phyloP scores from a whole-genome alignment of 2,113 vertebrate genomes.

The Silurus glanis region DNA sequence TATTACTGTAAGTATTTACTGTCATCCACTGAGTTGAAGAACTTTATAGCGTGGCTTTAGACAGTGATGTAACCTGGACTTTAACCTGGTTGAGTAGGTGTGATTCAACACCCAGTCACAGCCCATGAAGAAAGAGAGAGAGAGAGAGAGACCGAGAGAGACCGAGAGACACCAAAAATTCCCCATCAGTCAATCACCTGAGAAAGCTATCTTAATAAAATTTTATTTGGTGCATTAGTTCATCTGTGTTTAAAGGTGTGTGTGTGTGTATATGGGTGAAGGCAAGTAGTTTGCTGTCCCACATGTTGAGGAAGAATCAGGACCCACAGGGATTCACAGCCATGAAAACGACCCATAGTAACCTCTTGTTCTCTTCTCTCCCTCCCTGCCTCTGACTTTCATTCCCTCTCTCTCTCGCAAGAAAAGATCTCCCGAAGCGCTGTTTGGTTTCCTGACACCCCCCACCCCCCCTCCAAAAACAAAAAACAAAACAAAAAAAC shows the following conservation, averaged over 20 bases:
- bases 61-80: conserved; percentile 36
- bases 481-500: background rate
- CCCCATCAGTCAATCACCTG: background rate
- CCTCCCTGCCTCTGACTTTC: conserved; percentile 18
- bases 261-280: background rate
- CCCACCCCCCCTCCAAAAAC: background rate
- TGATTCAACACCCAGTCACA: conserved; percentile 20
- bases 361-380: conserved; percentile 61
- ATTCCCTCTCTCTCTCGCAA: conserved; percentile 15
- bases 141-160: background rate
- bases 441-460: background rate
- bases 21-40: background rate
- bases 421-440: conserved; percentile 13
- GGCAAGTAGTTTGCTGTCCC: conserved; percentile 24
- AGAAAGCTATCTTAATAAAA: background rate
- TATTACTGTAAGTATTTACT: background rate
- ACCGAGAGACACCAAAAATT: background rate
- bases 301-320: conserved; percentile 52
- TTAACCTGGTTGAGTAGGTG: background rate
- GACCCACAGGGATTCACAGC: conserved; percentile 60
- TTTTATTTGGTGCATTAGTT: background rate
- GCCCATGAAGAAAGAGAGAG: background rate
- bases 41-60: background rate
- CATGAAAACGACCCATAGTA: conserved; percentile 70
- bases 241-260: background rate